phyloP scores from a whole-genome alignment of 2,113 vertebrate species.

The Megatriorchis doriae region DNA sequence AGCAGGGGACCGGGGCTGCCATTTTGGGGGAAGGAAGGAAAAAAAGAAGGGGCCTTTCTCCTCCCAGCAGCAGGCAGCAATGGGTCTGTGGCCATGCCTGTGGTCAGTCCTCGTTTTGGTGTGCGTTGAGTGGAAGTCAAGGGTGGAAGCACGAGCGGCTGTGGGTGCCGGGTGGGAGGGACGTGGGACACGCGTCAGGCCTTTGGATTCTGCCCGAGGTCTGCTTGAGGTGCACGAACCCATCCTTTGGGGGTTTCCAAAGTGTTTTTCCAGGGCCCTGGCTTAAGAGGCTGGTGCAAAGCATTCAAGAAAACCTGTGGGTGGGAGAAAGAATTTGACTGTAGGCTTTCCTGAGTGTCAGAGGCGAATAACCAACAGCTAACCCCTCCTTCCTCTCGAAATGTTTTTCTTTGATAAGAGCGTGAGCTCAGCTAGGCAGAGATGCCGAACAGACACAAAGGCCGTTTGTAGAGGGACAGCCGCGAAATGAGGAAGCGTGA shows the following conservation, averaged over 20 bases:
- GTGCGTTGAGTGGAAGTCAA: not conserved
- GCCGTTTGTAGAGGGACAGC: not conserved
- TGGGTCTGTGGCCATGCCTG: not conserved
- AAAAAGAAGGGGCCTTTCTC: not conserved
- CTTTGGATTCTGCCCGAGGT: not conserved
- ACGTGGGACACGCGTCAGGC: accelerated
- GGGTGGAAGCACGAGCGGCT: accelerated
- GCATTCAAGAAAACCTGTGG: not conserved
- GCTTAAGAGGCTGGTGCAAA: not conserved
- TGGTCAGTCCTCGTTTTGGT: not conserved
- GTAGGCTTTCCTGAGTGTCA: not conserved
- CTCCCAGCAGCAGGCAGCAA: not conserved
- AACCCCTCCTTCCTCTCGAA: not conserved
- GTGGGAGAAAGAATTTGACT: not conserved
- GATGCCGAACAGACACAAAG: not conserved
- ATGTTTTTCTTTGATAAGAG: not conserved
- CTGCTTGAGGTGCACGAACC: accelerated
- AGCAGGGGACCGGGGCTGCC: not conserved
- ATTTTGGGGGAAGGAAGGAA: not conserved
- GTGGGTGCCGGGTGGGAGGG: accelerated
- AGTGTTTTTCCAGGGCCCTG: not conserved
- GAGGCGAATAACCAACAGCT: not conserved
- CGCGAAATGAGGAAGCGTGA: not conserved
- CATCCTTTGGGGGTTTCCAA: not conserved
- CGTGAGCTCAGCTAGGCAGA: not conserved